Conservation (phyloP, 2,888 invertebrate species). For the Smittia aterrima region DNA sequence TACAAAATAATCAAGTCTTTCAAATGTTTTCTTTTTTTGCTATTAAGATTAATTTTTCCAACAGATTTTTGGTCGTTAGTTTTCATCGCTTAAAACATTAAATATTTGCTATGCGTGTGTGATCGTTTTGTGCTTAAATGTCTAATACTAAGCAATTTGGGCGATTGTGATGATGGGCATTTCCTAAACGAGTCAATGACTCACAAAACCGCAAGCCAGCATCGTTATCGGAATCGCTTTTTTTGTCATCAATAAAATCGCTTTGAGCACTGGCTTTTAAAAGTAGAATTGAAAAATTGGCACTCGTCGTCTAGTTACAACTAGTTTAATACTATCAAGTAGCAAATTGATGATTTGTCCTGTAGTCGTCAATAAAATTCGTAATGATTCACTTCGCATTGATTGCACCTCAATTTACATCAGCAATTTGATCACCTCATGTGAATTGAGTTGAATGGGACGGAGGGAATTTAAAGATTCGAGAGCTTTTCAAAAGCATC, state of each 20-base stretch:
- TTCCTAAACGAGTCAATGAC: no score
- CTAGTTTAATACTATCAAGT: neutral
- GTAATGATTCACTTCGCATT: neutral
- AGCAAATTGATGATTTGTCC: neutral
- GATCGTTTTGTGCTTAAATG: neutral
- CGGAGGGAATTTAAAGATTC: neutral
- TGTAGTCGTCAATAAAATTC: neutral
- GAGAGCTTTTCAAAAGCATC: neutral
- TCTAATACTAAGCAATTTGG: neutral
- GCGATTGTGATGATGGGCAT: neutral
- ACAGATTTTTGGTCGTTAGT: slow-evolving; percentile 19
- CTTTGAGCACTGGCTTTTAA: neutral
- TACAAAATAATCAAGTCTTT: slow-evolving; percentile 25
- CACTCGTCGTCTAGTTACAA: neutral
- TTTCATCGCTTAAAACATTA: neutral
- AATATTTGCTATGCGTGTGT: neutral
- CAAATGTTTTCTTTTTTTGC: neutral
- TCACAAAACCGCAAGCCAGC: neutral
- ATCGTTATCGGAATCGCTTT: neutral
- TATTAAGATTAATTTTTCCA: slow-evolving; percentile 14
- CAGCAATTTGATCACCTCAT: no score
- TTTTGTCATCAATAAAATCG: neutral
- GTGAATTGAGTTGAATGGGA: no score
- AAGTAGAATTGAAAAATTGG: neutral
- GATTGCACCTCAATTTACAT: neutral